Evolutionary conservation across 2,888 invertebrate genomes (phyloP).

Genomic region (Ypsolopha scabrella): DNA sequence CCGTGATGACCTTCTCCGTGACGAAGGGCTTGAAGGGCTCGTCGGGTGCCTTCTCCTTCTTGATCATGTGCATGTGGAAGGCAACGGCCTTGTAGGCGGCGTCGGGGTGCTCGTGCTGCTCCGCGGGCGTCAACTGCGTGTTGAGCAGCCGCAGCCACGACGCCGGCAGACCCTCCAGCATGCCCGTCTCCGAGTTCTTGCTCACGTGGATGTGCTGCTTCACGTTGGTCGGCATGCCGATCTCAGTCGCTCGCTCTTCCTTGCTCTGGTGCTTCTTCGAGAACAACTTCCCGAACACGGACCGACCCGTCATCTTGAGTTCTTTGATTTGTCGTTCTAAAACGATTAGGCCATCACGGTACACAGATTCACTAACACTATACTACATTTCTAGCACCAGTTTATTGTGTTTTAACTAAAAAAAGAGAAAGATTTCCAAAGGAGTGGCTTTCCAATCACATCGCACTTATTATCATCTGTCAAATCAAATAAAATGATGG

Average conservation of each 20-base stretch:
- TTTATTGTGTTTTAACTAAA: constrained; percentile 21
- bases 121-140: constrained; percentile 86
- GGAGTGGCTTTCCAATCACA: constrained; percentile 54
- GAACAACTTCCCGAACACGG: constrained; percentile 64
- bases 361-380: constrained; percentile 26
- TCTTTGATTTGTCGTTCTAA: constrained; percentile 12
- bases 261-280: constrained; percentile 50
- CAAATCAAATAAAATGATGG: constrained; percentile 25
- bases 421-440: constrained; percentile 14
- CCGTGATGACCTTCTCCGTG: constrained; percentile 84
- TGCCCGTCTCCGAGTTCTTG: constrained; percentile 84
- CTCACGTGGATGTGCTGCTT: constrained; percentile 90
- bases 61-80: constrained; percentile 89
- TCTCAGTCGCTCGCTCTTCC: constrained; percentile 73
- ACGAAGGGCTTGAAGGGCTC: constrained; percentile 84
- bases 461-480: constrained; percentile 17
- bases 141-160: constrained; percentile 85
- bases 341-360: constrained; percentile 5
- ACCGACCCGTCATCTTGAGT: constrained; percentile 60
- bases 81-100: constrained; percentile 93
- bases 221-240: constrained; percentile 88
- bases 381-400: constrained; percentile 40
- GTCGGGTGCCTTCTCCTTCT: constrained; percentile 81
- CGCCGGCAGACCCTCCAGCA: constrained; percentile 86
- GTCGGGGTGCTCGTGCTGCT: constrained; percentile 90